Evolutionary conservation across 2,888 invertebrate species (phyloP), one percentile per base, ranked within the genome.

Genomic region (Heteromyza rotundicornis): DNA sequence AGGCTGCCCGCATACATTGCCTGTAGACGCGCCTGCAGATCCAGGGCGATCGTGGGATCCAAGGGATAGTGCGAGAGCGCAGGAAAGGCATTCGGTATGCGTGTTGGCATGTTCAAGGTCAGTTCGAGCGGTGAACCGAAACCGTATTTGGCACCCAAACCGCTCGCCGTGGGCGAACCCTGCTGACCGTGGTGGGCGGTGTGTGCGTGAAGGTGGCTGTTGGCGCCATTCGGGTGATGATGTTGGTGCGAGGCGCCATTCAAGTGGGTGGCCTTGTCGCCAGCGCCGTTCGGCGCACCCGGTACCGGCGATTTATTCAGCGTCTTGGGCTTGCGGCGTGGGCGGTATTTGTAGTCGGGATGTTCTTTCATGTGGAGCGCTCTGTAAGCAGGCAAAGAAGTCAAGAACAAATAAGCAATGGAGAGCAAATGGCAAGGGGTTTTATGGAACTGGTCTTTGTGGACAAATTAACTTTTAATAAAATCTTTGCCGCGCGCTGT

Each of bases 341-440:
- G 94, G 50, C 94, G 87, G 85, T 94, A 95, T 84, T 95, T 95
- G 87, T 95, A 95, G 84, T 95, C 94, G 5, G 94, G 95, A 76
- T 94, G 94, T 80, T 95, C 94, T 84, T 94, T 94, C 94, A 95
- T 95, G 86, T 95, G 94, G 12, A 95, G 86, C 36, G 94, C 94
- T 82, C 94, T 95, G 88, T 23, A 77, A 81, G 69, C 67, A 64
- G 66, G 49, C n/a, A 49, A 49, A 49, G 16, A 8, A 49, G 5
- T 17, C 12, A 19, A 1, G 19, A 44, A 44, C 17, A 17, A 22
- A 20, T 19, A n/a, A 50, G 50, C 20, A 19, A 50, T 50, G 16
- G 40, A n/a, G 12, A 3, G 40, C 40, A 40, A n/a, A 50, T 50
- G 16, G 40, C 2, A 2, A 3, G 40, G 10, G 14, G 3, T 40